Evolutionary conservation across 2,113 vertebrate species (phyloP).

Genomic region (Guaruba guarouba): DNA sequence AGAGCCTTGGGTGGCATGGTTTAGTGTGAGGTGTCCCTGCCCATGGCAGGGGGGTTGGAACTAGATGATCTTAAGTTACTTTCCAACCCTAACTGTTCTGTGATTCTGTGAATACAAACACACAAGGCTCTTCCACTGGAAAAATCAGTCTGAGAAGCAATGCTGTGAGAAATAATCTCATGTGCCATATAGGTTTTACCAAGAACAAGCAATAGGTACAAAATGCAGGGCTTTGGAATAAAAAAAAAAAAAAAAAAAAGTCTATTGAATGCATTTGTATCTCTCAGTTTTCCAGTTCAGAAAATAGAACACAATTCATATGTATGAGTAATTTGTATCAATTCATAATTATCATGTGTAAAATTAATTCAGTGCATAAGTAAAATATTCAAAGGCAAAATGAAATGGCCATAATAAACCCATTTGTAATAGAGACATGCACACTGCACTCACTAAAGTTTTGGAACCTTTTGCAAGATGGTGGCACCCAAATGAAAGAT

Average conservation of each 20-base stretch:
- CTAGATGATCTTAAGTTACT: no score
- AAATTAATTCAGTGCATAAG: slow-evolving; percentile 15
- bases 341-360: slow-evolving; percentile 45
- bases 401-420: background rate
- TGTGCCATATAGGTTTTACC: background rate
- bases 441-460: background rate
- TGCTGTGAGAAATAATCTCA: background rate
- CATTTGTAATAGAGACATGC: background rate
- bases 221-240: background rate
- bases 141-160: background rate
- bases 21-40: no score
- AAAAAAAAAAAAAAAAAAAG: background rate
- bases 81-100: no score
- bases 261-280: background rate
- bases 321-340: slow-evolving; percentile 56
- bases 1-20: no score
- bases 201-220: background rate
- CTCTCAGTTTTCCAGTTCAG: background rate
- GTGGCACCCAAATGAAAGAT: background rate
- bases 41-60: no score
- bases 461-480: background rate
- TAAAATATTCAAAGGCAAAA: slow-evolving; percentile 35
- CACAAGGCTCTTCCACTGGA: background rate
- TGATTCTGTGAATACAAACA: background rate
- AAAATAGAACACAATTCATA: slow-evolving; percentile 36